These are phyloP conservation scores for Perizoma affinitatum DNA, from an alignment of 2,888 invertebrate species.

Conservation along the genomic window DNA sequence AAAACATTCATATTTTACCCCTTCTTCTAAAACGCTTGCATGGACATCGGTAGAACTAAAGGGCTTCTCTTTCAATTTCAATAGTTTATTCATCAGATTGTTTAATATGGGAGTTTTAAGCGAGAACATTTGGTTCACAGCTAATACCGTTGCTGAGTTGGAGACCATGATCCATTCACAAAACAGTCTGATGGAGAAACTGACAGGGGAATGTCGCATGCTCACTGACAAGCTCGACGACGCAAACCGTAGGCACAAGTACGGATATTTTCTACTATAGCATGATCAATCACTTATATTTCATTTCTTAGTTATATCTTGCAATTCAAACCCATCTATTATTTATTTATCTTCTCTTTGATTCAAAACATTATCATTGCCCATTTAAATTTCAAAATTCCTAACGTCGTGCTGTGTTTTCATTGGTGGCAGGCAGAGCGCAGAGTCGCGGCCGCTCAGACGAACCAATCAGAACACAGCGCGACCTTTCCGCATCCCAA, in stretches of 20 bases:
- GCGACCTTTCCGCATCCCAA: conserved; percentile 76
- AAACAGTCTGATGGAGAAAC: conserved; percentile 96
- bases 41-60: conserved; percentile 66
- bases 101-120: conserved; percentile 71
- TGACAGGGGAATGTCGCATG: conserved; percentile 94
- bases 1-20: conserved; percentile 84
- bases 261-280: conserved; percentile 78
- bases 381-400: conserved; percentile 62
- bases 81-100: conserved; percentile 89
- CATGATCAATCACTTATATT: conserved; percentile 55
- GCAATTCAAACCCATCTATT: conserved; percentile 38
- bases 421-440: conserved; percentile 84
- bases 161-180: conserved; percentile 95
- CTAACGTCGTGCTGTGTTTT: conserved; percentile 85
- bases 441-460: conserved; percentile 82
- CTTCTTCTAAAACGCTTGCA: conserved; percentile 79
- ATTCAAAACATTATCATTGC: conserved; percentile 67
- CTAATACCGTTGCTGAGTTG: conserved; percentile 94
- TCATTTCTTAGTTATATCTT: conserved; percentile 39
- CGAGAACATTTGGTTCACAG: conserved; percentile 85
- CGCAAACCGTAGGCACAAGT: conserved; percentile 94
- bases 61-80: conserved; percentile 79
- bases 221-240: conserved; percentile 96
- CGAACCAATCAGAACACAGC: conserved; percentile 84
- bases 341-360: conserved; percentile 16